Percentiles rank a stretch among this genome's conserved stretches.
Conservation (phyloP, 2,113 vertebrate species). For the Lagopus muta region DNA sequence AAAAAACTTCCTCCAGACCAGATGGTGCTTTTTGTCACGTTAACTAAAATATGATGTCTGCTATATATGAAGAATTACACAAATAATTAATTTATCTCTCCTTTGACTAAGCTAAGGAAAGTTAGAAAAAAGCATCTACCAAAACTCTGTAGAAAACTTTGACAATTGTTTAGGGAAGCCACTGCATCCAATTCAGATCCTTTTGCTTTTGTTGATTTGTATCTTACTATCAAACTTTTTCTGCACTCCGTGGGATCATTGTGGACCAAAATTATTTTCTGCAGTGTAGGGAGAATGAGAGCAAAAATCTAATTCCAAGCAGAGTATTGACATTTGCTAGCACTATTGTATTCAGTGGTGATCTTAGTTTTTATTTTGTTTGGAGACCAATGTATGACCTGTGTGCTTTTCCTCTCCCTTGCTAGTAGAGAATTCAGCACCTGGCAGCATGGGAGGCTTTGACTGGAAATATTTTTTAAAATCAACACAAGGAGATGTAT, state of each 20-base stretch:
- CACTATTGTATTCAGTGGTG: neutral
- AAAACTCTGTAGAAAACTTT: neutral
- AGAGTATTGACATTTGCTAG: neutral
- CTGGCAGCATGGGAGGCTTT: neutral
- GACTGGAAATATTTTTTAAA: neutral
- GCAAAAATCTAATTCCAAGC: neutral
- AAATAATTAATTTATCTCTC: slow-evolving; percentile 37
- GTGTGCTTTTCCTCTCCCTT: neutral
- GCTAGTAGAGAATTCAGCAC: neutral
- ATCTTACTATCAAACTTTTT: neutral
- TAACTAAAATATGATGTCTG: neutral
- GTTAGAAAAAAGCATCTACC: neutral
- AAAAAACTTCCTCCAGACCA: neutral
- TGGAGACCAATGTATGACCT: neutral
- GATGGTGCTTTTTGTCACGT: slow-evolving; percentile 46
- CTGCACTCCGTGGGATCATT: neutral
- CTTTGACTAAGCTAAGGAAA: slow-evolving; percentile 2
- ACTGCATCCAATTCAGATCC: neutral
- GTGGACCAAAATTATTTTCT: neutral
- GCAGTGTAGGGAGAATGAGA: neutral
- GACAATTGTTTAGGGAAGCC: neutral
- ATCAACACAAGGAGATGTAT: neutral
- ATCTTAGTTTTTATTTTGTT: neutral
- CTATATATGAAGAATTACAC: neutral
- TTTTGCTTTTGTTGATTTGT: neutral